These are phyloP conservation scores for Mastacembelus armatus DNA, from an alignment of 2,797 vertebrate species.

Conservation along the genomic window DNA sequence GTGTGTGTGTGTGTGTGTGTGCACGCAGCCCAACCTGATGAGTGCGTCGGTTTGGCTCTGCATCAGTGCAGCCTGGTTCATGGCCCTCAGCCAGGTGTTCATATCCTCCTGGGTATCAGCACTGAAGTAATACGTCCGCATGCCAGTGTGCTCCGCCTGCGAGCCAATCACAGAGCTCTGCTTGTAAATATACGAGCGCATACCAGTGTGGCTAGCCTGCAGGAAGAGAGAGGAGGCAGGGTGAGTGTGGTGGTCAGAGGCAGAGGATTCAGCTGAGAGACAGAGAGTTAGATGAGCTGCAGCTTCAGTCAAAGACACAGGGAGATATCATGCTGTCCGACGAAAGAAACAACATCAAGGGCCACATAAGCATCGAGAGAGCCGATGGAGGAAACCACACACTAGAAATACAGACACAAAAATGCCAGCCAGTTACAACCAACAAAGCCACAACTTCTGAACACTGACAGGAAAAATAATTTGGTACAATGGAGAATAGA, in stretches of 20 bases:
- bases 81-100: slow-evolving; percentile 92
- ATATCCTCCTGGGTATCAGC: slow-evolving; percentile 95
- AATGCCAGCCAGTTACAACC: slow-evolving; percentile 53
- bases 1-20: slow-evolving; percentile 5
- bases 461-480: slow-evolving; percentile 54
- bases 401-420: slow-evolving; percentile 53
- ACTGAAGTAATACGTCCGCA: slow-evolving; percentile 97
- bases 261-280: slow-evolving; percentile 13
- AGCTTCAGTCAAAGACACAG: slow-evolving; percentile 29
- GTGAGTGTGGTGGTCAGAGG: slow-evolving; percentile 19
- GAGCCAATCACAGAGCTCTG: slow-evolving; percentile 90
- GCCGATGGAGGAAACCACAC: slow-evolving; percentile 49
- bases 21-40: slow-evolving; percentile 42
- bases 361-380: slow-evolving; percentile 44
- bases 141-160: slow-evolving; percentile 92
- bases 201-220: slow-evolving; percentile 92
- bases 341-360: slow-evolving; percentile 46
- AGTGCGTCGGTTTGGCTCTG: slow-evolving; percentile 76
- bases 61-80: slow-evolving; percentile 94
- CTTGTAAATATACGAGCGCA: slow-evolving; percentile 92
- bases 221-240: slow-evolving; percentile 39
- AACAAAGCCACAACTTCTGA: slow-evolving; percentile 55
- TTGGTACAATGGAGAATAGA: slow-evolving; percentile 22
- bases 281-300: slow-evolving; percentile 6
- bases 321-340: slow-evolving; percentile 56